Percentiles rank a stretch among this genome's conserved stretches.
Evolutionary conservation across 2,888 invertebrate genomes (phyloP).

Genomic region (Caenorhabditis afra): DNA sequence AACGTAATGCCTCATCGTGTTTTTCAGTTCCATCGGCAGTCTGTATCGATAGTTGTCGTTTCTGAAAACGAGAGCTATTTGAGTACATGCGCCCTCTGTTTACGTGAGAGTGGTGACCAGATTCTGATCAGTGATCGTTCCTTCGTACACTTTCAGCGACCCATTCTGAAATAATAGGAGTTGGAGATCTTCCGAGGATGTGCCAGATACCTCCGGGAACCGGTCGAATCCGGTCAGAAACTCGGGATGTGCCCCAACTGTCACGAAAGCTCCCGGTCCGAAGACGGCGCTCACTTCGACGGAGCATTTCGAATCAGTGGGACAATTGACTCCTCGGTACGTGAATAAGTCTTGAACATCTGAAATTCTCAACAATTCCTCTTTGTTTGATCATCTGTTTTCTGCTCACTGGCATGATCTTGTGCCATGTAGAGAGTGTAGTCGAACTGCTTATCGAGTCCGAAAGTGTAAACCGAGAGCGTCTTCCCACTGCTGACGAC

Average conservation of each 20-base stretch:
- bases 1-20: constrained; percentile 23
- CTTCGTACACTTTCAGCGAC: constrained; percentile 28
- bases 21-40: constrained; percentile 46
- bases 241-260: constrained; percentile 19
- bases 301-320: constrained; percentile 1
- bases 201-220: constrained; percentile 9
- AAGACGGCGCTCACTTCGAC: constrained; percentile 7
- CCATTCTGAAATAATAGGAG: constrained; percentile 1
- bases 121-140: constrained; percentile 13
- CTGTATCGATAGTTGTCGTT: constrained; percentile 21
- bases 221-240: constrained; percentile 18
- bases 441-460: constrained; percentile 15
- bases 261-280: constrained; percentile 11
- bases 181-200: not conserved
- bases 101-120: constrained; percentile 28
- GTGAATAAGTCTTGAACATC: constrained; percentile 9
- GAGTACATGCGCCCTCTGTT: not conserved
- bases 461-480: constrained; percentile 26
- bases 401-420: constrained; percentile 25
- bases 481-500: constrained; percentile 18
- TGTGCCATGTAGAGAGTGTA: constrained; percentile 45
- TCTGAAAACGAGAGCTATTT: not conserved
- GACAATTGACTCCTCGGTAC: constrained; percentile 20
- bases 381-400: constrained; percentile 4
- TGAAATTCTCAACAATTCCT: not conserved